Base-by-base conservation (phyloP, 2,888 invertebrate genomes). In the Hemicrepidius hirtus region DNA sequence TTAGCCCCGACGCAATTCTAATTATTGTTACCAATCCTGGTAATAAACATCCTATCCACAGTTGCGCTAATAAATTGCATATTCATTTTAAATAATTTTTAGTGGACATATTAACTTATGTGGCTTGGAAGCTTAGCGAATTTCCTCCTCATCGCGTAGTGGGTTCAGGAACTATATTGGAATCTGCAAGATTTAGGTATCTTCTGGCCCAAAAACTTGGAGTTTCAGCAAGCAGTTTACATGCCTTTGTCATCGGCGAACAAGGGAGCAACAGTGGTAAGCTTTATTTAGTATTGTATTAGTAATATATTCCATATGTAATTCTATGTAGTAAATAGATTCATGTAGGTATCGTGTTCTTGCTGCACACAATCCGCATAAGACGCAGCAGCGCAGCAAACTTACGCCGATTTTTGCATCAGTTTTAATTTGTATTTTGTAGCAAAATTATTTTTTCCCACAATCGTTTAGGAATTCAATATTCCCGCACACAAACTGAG, bases 201-300 rank as follows among this genome's bases (percentile, higher is more conserved):
- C 81, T 90, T 65, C 86, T 93, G 72, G 88, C 89, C 0, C 87
- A 91, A 78, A 86, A 88, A 75, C 82, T 92, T 37, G 87, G 88
- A 71, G 86, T 92, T 40, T 87, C 90, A 2, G 87, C 91, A 0
- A 84, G 85, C 40, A 88, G 88, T 69, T 87, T 89, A 63, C 89
- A 91, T 74, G 92, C 88, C 4, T 90, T 88, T 85, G 89, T 92
- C 64, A 88, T 92, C 74, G 92, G 92, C n/a, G 92, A 92, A 80
- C 92, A 92, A 79, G 92, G 92, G 9, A 90, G 91, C 74, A 88
- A 88, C 46, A 90, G 90, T 83, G 91, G 91, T 90, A 80, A 65
- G 28, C n/a, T 12, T 9, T 24, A 32, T 32, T 6, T n/a, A n/a
- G n/a, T n/a, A n/a, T 24, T 24, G 9, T 32, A 9, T 32, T 32